Conservation (phyloP, 2,113 vertebrate genomes). For the Mixornis gularis region DNA sequence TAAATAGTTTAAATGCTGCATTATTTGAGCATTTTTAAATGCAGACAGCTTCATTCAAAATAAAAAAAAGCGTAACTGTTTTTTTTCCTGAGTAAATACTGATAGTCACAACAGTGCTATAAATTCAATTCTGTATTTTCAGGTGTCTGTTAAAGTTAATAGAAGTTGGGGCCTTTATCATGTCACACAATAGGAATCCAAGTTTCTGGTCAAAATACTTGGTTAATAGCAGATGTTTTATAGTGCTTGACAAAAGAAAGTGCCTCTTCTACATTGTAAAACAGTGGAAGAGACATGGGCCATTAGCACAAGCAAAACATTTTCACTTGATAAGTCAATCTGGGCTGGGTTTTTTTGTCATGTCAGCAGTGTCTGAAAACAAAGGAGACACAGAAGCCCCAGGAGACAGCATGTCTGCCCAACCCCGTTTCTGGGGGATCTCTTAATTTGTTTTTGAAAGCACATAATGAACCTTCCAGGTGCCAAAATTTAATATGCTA, state of each 20-base stretch:
- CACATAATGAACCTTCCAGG: slow-evolving; percentile 10
- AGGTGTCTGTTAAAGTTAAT: not conserved
- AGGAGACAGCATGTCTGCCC: slow-evolving; percentile 70
- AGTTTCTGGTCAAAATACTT: slow-evolving; percentile 12
- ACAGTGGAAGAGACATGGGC: slow-evolving; percentile 25
- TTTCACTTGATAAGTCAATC: slow-evolving; percentile 64
- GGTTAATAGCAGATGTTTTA: not conserved
- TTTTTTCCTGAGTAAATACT: not conserved
- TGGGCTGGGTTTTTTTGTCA: slow-evolving; percentile 43
- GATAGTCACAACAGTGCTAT: not conserved
- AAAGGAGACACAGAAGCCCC: slow-evolving; percentile 42
- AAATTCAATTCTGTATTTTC: not conserved
- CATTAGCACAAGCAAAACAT: slow-evolving; percentile 64
- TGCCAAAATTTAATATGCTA: slow-evolving; percentile 59
- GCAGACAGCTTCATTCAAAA: not conserved
- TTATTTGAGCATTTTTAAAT: not conserved
- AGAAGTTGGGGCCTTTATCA: not conserved
- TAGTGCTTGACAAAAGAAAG: not conserved
- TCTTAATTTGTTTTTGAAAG: slow-evolving; percentile 43
- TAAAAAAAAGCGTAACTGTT: not conserved
- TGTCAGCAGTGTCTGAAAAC: slow-evolving; percentile 54
- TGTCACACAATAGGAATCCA: not conserved
- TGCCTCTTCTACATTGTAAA: slow-evolving; percentile 33
- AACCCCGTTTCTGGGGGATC: not conserved
- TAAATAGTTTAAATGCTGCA: not conserved